A percentile compares a stretch with the other conserved stretches of the same genome.
These are phyloP conservation scores for Sebastes reedi DNA, from an alignment of 2,797 vertebrate species.

Conservation along the genomic window DNA sequence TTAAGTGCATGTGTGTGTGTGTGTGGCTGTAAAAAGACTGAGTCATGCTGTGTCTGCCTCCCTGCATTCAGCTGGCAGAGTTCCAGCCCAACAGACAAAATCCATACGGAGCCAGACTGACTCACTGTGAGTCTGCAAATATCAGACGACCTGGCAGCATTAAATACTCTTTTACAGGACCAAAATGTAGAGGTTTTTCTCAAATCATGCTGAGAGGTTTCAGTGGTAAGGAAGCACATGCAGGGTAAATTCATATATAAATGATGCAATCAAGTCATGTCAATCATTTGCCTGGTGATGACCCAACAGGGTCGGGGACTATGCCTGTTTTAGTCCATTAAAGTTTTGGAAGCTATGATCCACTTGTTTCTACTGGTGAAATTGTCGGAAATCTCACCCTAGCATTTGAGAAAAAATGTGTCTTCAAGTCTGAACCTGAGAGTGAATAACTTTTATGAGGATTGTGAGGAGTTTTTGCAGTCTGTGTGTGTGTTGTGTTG, in stretches of 20 bases:
- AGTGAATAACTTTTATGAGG: background rate
- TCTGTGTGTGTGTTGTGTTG: background rate
- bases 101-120: background rate
- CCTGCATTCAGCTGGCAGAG: conserved; percentile 25
- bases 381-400: background rate
- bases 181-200: background rate
- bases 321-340: background rate
- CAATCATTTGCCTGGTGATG: background rate
- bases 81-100: background rate
- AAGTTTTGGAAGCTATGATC: background rate
- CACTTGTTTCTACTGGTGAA: background rate
- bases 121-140: conserved; percentile 11
- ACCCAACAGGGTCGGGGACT: background rate
- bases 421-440: background rate
- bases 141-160: background rate
- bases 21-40: conserved; percentile 20
- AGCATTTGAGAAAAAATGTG: background rate
- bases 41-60: conserved; percentile 44
- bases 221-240: background rate
- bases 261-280: background rate
- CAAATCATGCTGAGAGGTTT: background rate
- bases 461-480: background rate
- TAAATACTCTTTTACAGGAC: background rate
- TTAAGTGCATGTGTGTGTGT: background rate
- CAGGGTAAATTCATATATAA: background rate